These are phyloP conservation scores for Phrixothrix hirtus DNA, from an alignment of 2,888 invertebrate genomes.

Conservation along the genomic window DNA sequence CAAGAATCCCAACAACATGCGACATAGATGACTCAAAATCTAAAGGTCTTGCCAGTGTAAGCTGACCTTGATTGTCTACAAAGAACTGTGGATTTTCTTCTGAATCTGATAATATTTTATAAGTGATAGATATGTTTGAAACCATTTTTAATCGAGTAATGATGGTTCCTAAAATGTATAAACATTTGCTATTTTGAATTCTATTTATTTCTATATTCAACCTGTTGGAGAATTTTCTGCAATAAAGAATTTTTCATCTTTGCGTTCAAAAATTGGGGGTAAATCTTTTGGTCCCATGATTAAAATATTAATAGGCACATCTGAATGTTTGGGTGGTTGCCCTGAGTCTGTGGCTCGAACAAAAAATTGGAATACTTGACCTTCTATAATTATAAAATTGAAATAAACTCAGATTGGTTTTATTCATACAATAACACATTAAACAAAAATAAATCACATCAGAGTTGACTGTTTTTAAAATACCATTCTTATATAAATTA, in stretches of 20 bases:
- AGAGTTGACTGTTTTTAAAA: no score
- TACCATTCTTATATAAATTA: no score
- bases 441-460: no score
- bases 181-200: neutral
- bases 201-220: constrained; percentile 23
- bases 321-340: constrained; percentile 71
- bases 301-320: constrained; percentile 80
- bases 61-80: constrained; percentile 72
- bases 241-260: constrained; percentile 77
- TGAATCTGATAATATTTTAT: constrained; percentile 65
- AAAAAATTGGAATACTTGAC: constrained; percentile 84
- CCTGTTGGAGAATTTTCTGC: constrained; percentile 75
- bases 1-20: constrained; percentile 72
- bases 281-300: constrained; percentile 71
- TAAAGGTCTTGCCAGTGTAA: constrained; percentile 72
- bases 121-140: constrained; percentile 66
- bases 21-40: constrained; percentile 75
- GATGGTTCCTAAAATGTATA: constrained; percentile 64
- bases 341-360: constrained; percentile 86
- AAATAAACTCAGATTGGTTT: constrained; percentile 1
- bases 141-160: constrained; percentile 70
- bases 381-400: constrained; percentile 62
- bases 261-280: constrained; percentile 75
- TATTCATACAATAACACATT: no score
- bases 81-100: constrained; percentile 69